phyloP scores from a whole-genome alignment of 2,113 vertebrate genomes.

The Hystrix brachyura region DNA sequence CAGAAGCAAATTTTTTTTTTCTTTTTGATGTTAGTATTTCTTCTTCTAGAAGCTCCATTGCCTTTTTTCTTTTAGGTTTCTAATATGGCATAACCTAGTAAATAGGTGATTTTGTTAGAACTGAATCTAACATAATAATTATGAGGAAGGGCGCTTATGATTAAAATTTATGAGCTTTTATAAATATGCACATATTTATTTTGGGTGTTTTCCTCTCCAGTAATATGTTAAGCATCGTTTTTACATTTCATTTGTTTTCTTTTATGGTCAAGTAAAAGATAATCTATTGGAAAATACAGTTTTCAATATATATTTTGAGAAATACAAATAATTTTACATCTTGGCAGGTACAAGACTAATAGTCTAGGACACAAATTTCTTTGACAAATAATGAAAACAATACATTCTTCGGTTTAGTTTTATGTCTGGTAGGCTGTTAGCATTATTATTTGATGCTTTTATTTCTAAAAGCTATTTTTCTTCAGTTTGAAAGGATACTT shows the following conservation, averaged over 20 bases:
- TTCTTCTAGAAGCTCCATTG: not conserved
- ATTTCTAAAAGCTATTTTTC: not conserved
- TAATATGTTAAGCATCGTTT: not conserved
- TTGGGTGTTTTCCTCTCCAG: not conserved
- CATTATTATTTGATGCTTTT: not conserved
- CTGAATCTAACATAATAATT: slow-evolving; percentile 6
- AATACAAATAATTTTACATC: slow-evolving; percentile 45
- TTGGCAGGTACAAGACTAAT: slow-evolving; percentile 5
- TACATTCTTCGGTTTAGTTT: not conserved
- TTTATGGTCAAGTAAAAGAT: slow-evolving; percentile 4
- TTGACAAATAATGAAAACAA: not conserved
- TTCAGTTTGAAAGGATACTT: not conserved
- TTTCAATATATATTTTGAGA: not conserved
- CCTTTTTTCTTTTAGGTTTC: not conserved
- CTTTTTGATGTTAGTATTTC: no score
- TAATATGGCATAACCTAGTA: not conserved
- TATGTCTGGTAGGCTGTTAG: not conserved
- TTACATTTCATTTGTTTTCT: not conserved
- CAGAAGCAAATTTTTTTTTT: no score
- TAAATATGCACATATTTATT: not conserved
- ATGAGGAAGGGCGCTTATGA: not conserved
- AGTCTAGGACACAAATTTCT: not conserved
- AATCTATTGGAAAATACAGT: not conserved
- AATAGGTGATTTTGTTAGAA: not conserved
- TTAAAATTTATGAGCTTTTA: slow-evolving; percentile 12